These are phyloP conservation scores for Corvus hawaiiensis DNA, from an alignment of 2,113 vertebrate genomes.

Conservation along the genomic window DNA sequence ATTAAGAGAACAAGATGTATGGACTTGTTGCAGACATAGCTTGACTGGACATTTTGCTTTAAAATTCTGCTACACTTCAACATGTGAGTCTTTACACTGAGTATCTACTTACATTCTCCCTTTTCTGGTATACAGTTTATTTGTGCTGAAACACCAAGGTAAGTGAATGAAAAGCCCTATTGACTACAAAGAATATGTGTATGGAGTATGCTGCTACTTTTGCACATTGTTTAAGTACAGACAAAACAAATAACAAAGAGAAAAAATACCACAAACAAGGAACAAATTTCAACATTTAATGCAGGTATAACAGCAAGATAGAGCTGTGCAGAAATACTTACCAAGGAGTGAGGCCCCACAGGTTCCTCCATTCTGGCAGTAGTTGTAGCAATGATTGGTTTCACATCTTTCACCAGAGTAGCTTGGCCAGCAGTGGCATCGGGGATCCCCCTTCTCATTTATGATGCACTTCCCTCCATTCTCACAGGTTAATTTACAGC, in stretches of 20 bases:
- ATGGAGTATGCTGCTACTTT: not conserved
- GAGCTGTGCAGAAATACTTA: slow-evolving; percentile 60
- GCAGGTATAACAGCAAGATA: accelerated
- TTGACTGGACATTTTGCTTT: not conserved
- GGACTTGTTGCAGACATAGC: not conserved
- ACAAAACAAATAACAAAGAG: not conserved
- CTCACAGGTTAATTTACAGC: slow-evolving; percentile 89
- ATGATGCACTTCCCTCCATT: slow-evolving; percentile 93
- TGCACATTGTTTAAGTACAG: no score
- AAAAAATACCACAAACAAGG: not conserved
- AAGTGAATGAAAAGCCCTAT: not conserved
- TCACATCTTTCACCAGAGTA: slow-evolving; percentile 95
- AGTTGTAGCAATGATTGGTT: slow-evolving; percentile 91
- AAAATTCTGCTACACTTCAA: not conserved
- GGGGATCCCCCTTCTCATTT: slow-evolving; percentile 91
- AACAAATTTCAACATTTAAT: not conserved
- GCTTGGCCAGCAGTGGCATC: slow-evolving; percentile 96
- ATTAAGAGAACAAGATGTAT: not conserved
- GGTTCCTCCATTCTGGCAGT: slow-evolving; percentile 94
- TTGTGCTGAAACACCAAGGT: not conserved
- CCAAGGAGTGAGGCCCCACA: slow-evolving; percentile 89
- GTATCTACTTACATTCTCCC: not conserved
- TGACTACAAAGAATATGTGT: not conserved
- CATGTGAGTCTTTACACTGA: accelerated
- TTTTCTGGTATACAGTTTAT: not conserved